Percentiles rank a stretch among this genome's conserved stretches.
Conservation (phyloP, 1,140 invertebrate species). For the Drosophila lacteicornis region DNA sequence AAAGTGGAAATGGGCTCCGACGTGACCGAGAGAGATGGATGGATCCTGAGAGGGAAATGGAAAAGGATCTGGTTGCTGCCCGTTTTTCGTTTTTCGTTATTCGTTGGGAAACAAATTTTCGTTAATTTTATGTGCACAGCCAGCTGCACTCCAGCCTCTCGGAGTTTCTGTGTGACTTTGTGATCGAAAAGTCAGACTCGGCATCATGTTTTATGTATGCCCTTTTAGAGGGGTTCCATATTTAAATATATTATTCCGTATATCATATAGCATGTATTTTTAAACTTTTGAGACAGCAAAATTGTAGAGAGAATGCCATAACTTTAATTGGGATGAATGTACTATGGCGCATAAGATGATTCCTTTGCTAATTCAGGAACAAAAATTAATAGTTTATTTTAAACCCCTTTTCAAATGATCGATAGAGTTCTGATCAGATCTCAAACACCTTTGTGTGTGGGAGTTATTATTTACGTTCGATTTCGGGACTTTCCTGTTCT, state of each 20-base stretch:
- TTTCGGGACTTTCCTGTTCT: slow-evolving; percentile 17
- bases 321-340: too few species aligned
- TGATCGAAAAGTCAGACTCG: slow-evolving; percentile 49
- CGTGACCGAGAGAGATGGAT: slow-evolving; percentile 40
- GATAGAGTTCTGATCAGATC: slow-evolving; percentile 26
- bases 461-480: slow-evolving; percentile 26
- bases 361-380: too few species aligned
- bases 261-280: too few species aligned
- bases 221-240: too few species aligned
- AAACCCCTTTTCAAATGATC: too few species aligned
- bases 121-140: slow-evolving; percentile 56
- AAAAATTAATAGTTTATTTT: too few species aligned
- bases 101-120: slow-evolving; percentile 36
- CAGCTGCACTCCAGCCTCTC: slow-evolving; percentile 39
- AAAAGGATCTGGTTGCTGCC: slow-evolving; percentile 45
- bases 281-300: too few species aligned
- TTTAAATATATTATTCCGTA: too few species aligned
- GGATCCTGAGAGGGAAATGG: slow-evolving; percentile 35
- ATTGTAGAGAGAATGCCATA: too few species aligned
- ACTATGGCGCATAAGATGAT: too few species aligned
- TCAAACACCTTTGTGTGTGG: slow-evolving; percentile 26
- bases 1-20: slow-evolving; percentile 56
- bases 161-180: slow-evolving; percentile 47
- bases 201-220: background rate
- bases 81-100: background rate